Percentiles rank a stretch among this genome's conserved stretches.
phyloP scores from a whole-genome alignment of 2,797 vertebrate species.

The Acropternis orthonyx region DNA sequence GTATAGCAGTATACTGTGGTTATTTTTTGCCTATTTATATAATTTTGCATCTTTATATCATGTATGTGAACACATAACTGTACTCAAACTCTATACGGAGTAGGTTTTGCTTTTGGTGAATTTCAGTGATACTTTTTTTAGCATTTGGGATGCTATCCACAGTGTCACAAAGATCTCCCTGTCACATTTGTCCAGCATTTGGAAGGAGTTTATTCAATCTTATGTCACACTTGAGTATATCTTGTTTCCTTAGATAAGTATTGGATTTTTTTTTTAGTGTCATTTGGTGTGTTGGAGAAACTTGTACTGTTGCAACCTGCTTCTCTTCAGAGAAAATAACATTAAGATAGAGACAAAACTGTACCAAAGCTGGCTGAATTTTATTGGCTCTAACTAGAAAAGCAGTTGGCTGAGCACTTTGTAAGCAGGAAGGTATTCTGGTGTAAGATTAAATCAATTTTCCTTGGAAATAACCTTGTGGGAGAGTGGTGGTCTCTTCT shows the following conservation, averaged over 20 bases:
- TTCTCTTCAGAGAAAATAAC: not conserved
- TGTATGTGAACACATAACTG: not conserved
- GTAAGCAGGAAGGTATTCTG: not conserved
- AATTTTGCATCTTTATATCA: not conserved
- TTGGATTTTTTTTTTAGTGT: not conserved
- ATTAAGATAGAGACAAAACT: not conserved
- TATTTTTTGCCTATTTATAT: not conserved
- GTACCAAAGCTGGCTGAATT: not conserved
- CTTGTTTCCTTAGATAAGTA: not conserved
- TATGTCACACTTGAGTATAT: not conserved
- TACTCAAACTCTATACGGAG: not conserved
- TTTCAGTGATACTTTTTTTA: not conserved
- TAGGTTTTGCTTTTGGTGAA: not conserved
- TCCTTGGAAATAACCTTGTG: not conserved
- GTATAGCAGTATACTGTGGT: not conserved
- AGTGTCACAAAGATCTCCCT: not conserved
- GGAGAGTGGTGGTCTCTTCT: not conserved
- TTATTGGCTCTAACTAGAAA: not conserved
- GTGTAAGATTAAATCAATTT: not conserved
- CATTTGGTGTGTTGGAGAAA: not conserved
- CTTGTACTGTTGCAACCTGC: not conserved
- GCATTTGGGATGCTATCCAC: not conserved
- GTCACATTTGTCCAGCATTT: not conserved
- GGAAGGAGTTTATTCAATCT: not conserved
- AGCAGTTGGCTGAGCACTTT: not conserved